Evolutionary conservation across 2,113 vertebrate genomes (phyloP).

Genomic region (Amblyopsis rosae): DNA sequence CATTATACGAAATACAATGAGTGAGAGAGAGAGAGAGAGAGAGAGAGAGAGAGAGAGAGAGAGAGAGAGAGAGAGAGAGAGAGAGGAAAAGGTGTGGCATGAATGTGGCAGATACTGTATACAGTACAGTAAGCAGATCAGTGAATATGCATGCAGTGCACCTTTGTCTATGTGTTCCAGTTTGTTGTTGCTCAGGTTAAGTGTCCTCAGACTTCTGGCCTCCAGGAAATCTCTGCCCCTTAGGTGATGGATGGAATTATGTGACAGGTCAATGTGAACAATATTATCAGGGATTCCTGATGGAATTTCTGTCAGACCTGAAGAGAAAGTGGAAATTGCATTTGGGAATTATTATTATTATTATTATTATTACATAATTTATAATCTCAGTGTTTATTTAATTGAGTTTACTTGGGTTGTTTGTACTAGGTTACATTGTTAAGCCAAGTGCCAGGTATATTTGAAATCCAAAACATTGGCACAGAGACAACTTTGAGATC

Average conservation of each 20-base stretch:
- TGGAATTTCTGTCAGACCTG: conserved; percentile 90
- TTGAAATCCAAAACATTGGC: not conserved
- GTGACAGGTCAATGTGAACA: conserved; percentile 88
- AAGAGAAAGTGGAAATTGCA: conserved; percentile 27
- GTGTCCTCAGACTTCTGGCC: conserved; percentile 81
- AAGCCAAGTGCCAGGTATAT: not conserved
- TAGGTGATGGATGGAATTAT: conserved; percentile 87
- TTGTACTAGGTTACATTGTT: too few species aligned
- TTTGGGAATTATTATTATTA: too few species aligned
- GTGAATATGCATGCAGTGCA: conserved; percentile 46
- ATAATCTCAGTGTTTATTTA: too few species aligned
- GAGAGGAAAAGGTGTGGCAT: too few species aligned
- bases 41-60: too few species aligned
- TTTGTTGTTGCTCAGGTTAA: conserved; percentile 89
- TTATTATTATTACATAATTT: too few species aligned
- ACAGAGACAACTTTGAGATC: not conserved
- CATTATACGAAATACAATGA: too few species aligned
- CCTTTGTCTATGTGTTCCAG: conserved; percentile 87
- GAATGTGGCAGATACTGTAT: too few species aligned
- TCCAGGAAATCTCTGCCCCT: conserved; percentile 85
- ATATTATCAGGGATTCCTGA: conserved; percentile 85
- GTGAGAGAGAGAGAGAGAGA: too few species aligned
- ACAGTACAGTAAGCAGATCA: too few species aligned
- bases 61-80: too few species aligned
- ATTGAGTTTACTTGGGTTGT: too few species aligned